These are phyloP conservation scores for Pollachius pollachius DNA, from an alignment of 2,113 vertebrate species.

Conservation along the genomic window DNA sequence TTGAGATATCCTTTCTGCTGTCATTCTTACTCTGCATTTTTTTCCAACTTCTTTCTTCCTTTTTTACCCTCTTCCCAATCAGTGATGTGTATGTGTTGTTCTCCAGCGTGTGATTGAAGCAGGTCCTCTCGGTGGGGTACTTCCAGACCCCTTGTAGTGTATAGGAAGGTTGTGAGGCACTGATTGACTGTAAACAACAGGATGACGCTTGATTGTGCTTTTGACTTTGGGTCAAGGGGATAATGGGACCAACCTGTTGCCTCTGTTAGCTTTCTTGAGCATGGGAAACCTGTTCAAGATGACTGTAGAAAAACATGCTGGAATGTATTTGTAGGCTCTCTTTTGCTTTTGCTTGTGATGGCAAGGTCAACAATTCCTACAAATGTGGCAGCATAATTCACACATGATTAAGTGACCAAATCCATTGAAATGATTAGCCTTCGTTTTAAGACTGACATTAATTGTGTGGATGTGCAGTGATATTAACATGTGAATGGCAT, in stretches of 20 bases:
- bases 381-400: too few species aligned
- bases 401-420: too few species aligned
- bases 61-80: slow-evolving; percentile 41
- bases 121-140: slow-evolving; percentile 28
- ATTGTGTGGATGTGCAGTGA: background rate
- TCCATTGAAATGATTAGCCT: too few species aligned
- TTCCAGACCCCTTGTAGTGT: slow-evolving; percentile 17
- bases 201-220: background rate
- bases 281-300: background rate
- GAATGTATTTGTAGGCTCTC: too few species aligned
- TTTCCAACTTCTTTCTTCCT: slow-evolving; percentile 11
- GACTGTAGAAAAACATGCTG: too few species aligned
- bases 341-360: too few species aligned
- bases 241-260: background rate
- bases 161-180: slow-evolving; percentile 6
- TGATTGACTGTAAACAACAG: slow-evolving; percentile 13
- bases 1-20: background rate
- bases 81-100: slow-evolving; percentile 49
- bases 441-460: too few species aligned
- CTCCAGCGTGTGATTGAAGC: slow-evolving; percentile 53
- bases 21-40: background rate
- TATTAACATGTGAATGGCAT: background rate
- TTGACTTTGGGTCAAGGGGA: background rate
- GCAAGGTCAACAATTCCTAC: too few species aligned
- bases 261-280: background rate